phyloP scores from a whole-genome alignment of 2,888 invertebrate genomes.

The Tiphia femorata region DNA sequence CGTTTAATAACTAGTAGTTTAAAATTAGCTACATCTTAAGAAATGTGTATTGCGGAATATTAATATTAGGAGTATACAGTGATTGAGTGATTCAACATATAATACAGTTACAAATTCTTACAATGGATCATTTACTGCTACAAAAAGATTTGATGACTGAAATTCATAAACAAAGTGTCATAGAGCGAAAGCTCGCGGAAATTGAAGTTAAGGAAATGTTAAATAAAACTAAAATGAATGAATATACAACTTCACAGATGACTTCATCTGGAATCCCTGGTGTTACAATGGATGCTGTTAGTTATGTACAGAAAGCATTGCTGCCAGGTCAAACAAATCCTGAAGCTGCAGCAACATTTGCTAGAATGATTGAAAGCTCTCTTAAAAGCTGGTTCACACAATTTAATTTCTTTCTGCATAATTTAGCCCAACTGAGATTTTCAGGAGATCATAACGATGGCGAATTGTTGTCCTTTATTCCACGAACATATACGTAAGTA shows the following conservation, averaged over 20 bases:
- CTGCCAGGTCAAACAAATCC: constrained; percentile 91
- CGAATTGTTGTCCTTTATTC: constrained; percentile 92
- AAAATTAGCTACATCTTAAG: too few species aligned
- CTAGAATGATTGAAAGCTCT: constrained; percentile 95
- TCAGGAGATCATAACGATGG: constrained; percentile 87
- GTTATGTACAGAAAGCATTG: constrained; percentile 91
- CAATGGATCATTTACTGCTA: constrained; percentile 43
- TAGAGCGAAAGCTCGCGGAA: constrained; percentile 46
- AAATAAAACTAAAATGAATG: constrained; percentile 54
- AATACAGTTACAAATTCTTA: too few species aligned
- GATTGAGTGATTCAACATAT: too few species aligned
- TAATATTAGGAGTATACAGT: too few species aligned
- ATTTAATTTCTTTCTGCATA: constrained; percentile 98
- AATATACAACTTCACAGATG: constrained; percentile 76
- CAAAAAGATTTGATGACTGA: constrained; percentile 22
- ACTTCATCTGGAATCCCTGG: constrained; percentile 91
- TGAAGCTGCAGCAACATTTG: constrained; percentile 96
- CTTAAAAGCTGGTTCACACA: constrained; percentile 94
- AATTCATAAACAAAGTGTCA: constrained; percentile 18
- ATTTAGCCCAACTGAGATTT: constrained; percentile 92
- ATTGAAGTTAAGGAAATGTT: constrained; percentile 51
- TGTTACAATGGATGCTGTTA: constrained; percentile 90
- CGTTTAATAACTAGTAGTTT: too few species aligned
- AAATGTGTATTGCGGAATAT: too few species aligned
- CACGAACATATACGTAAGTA: constrained; percentile 93